Base-by-base conservation (phyloP, 1,140 invertebrate genomes). In the Drosophila burlai region DNA sequence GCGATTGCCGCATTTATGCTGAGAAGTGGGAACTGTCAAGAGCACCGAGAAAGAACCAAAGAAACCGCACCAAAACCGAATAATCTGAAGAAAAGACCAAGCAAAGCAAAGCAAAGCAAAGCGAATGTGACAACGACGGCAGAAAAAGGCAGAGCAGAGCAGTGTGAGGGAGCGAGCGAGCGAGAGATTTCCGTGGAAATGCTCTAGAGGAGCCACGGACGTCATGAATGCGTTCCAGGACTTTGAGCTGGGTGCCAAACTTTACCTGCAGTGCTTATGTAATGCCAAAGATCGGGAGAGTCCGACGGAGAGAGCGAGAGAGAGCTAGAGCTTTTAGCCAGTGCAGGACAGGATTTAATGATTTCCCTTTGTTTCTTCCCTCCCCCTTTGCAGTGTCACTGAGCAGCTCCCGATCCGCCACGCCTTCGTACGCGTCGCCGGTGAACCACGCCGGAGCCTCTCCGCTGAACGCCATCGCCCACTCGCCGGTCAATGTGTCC, bases 351-450 rank as follows among this genome's bases (percentile, higher is more conserved):
- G 45, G 49, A 60, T n/a, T 49, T 43, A 62, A 75, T 26, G 21
- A 40, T 49, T 38, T 46, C 0, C 24, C 16, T 34, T 18, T 63
- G 6, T 60, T 57, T 58, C 16, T 69, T 66, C 64, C 52, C 67
- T 40, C 21, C 15, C 21, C 36, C 21, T 62, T 58, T 94, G 40
- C 91, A 97, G 98, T 99, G 63, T 99, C 97, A 13, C 94, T 99
- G 61, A 97, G 97, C 83, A 98, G 97, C 93, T 98, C 98, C 10
- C 95, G 97, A 67, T 98, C 98, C 60, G 96, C 97, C 64, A 98
- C 97, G 45, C 97, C 97, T 66, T 97, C 97, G 36, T 97, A 96
- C 92, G 97, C 96, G 46, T 97, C 97, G 24, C 96, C 96, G 81
- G 96, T 95, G 34, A 95, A 96, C 91, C 94, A 96, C 84, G 94